Conservation (phyloP, 2,113 vertebrate genomes). For the Myotis brandtii region DNA sequence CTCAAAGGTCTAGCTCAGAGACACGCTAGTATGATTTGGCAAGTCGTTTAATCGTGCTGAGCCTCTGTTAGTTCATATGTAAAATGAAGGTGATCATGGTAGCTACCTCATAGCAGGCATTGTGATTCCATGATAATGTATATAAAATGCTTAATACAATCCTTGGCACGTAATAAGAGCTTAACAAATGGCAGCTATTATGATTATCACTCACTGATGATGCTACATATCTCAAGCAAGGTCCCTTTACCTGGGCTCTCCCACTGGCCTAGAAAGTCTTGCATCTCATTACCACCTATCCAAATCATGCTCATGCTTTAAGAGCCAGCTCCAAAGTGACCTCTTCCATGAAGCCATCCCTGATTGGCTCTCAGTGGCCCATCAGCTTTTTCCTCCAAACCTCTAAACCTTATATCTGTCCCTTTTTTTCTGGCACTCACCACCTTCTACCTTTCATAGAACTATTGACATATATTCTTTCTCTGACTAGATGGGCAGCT, state of each 20-base stretch:
- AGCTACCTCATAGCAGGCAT: background rate
- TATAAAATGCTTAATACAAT: background rate
- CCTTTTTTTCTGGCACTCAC: background rate
- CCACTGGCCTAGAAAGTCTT: background rate
- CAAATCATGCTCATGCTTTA: background rate
- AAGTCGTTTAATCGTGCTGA: background rate
- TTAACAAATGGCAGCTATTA: conserved; percentile 17
- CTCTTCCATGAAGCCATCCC: background rate
- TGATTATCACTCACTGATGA: background rate
- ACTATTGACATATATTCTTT: background rate
- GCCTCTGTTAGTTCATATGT: background rate
- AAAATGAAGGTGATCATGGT: background rate
- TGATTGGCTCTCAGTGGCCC: background rate
- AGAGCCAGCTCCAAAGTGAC: background rate
- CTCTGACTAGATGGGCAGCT: background rate
- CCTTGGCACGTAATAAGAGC: background rate
- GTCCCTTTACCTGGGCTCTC: background rate
- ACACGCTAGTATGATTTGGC: background rate
- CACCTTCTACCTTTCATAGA: background rate
- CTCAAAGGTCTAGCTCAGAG: background rate
- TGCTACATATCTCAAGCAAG: background rate
- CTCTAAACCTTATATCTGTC: background rate
- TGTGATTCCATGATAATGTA: background rate
- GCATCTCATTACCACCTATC: background rate
- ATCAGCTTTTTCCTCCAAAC: background rate